A percentile compares a stretch with the other conserved stretches of the same genome.
Conservation (phyloP, 2,113 vertebrate genomes). For the Pelusios castaneus region DNA sequence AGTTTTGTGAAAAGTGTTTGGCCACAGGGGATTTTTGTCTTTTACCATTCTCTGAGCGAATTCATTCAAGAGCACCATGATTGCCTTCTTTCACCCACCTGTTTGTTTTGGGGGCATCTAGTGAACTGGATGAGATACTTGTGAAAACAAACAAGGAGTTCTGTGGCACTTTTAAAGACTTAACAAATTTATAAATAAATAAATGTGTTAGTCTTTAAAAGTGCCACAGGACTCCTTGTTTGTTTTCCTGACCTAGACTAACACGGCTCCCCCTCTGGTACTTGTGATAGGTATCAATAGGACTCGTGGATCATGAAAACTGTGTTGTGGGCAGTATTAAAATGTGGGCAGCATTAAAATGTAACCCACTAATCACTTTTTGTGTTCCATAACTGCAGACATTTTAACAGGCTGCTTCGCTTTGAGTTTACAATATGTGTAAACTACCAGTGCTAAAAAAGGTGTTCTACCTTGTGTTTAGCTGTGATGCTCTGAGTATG, state of each 20-base stretch:
- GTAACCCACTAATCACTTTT: not conserved
- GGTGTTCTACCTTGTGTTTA: too few species aligned
- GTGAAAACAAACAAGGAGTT: too few species aligned
- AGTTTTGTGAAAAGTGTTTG: not conserved
- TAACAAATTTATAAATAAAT: too few species aligned
- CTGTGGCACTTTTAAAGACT: too few species aligned
- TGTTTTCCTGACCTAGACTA: too few species aligned
- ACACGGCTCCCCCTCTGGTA: too few species aligned
- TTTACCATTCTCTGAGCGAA: not conserved
- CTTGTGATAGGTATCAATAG: not conserved
- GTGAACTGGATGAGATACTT: not conserved
- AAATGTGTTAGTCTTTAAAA: too few species aligned
- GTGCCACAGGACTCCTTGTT: too few species aligned
- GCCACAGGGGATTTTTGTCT: not conserved
- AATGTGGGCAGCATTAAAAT: too few species aligned
- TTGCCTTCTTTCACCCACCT: not conserved
- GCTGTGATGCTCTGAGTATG: too few species aligned
- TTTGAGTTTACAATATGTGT: not conserved
- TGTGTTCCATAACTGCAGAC: not conserved
- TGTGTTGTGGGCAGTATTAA: not conserved
- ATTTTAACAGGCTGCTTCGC: not conserved
- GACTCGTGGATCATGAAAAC: not conserved
- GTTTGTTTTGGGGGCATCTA: not conserved
- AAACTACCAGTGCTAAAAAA: not conserved
- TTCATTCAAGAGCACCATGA: not conserved